Percentiles rank a stretch among this genome's conserved stretches.
Conservation (phyloP, 2,113 vertebrate species). For the Romanogobio albipinnatus region DNA sequence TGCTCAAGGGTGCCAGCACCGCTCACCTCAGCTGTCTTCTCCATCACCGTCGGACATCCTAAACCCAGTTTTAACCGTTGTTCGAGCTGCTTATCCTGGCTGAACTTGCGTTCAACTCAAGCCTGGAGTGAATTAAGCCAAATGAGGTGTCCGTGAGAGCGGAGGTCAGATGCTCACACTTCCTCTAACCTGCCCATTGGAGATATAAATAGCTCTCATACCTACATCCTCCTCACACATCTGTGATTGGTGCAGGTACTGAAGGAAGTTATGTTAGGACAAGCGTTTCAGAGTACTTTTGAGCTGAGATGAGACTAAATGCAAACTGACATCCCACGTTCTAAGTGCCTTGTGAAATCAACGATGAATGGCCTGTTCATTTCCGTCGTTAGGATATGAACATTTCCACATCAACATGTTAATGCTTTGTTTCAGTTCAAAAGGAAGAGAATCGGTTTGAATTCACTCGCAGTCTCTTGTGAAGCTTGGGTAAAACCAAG, state of each 20-base stretch:
- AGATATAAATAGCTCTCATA: conserved; percentile 24
- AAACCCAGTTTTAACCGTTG: conserved; percentile 14
- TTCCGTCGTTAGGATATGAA: neutral
- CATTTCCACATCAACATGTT: conserved; percentile 18
- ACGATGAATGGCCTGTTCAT: conserved; percentile 42
- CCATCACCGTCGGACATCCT: neutral
- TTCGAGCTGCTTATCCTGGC: conserved; percentile 18
- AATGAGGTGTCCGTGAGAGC: neutral
- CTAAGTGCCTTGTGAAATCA: conserved; percentile 27
- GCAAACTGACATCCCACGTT: conserved; percentile 32
- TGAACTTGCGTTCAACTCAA: conserved; percentile 29
- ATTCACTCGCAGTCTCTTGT: neutral
- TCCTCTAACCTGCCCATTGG: conserved; percentile 19
- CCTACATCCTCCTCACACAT: neutral
- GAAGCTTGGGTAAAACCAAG: neutral
- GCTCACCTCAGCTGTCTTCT: neutral
- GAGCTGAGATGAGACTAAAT: conserved; percentile 27
- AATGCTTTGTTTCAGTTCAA: conserved; percentile 42
- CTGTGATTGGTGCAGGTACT: conserved; percentile 31
- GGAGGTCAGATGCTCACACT: neutral
- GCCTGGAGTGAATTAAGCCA: conserved; percentile 8
- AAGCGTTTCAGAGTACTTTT: conserved; percentile 17
- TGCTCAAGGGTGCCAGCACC: neutral
- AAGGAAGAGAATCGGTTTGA: conserved; percentile 26
- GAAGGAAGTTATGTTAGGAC: conserved; percentile 17